phyloP scores from a whole-genome alignment of 2,113 vertebrate genomes.

The Pterocles gutturalis region DNA sequence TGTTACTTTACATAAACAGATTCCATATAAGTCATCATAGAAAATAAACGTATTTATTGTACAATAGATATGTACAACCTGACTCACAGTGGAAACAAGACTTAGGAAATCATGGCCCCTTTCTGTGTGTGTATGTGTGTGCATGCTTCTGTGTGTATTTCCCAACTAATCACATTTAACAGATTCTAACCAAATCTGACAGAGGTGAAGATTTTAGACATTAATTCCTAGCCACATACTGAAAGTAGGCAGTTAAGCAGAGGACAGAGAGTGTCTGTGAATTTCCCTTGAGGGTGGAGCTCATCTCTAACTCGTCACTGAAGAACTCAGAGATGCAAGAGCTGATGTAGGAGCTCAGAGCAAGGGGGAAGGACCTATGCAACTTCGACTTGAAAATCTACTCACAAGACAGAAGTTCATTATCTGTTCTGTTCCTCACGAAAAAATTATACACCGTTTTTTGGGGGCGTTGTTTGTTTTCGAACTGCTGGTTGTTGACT shows the following conservation, averaged over 20 bases:
- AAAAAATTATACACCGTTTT: not conserved
- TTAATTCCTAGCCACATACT: not conserved
- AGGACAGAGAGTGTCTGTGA: not conserved
- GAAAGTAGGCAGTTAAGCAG: not conserved
- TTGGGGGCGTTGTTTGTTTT: not conserved
- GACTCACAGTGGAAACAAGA: not conserved
- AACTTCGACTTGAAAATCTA: not conserved
- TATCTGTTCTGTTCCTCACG: not conserved
- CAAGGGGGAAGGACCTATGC: not conserved
- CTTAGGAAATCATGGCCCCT: not conserved
- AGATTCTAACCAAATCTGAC: not conserved
- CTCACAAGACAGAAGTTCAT: not conserved
- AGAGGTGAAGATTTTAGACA: not conserved
- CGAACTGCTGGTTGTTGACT: not conserved
- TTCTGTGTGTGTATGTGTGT: not conserved
- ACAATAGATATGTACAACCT: not conserved
- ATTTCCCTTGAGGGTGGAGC: not conserved
- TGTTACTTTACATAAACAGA: not conserved
- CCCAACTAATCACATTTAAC: not conserved
- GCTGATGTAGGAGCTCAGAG: fast-evolving
- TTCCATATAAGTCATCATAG: not conserved
- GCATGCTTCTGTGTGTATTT: not conserved
- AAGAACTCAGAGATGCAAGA: not conserved
- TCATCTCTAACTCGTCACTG: not conserved
- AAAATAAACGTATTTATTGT: not conserved